These are phyloP conservation scores for Gallinago undulata DNA, from an alignment of 2,113 vertebrate genomes.

Conservation along the genomic window DNA sequence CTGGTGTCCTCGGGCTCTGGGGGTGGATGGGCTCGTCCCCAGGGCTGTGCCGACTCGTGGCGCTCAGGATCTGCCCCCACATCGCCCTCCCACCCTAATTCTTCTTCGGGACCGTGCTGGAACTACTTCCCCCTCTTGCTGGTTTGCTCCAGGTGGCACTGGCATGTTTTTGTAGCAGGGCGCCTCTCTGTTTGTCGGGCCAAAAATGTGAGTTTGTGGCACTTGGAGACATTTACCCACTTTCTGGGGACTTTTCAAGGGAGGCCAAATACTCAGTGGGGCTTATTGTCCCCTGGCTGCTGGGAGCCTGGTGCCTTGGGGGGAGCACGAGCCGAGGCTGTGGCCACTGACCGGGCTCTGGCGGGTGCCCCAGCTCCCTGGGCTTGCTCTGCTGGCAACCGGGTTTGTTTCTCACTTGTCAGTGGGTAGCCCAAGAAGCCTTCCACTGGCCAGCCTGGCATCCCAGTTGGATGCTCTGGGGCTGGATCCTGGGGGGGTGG, in stretches of 20 bases:
- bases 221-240: background rate
- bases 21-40: fast-evolving
- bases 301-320: no score
- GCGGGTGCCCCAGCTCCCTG: background rate
- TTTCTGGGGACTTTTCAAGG: background rate
- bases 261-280: background rate
- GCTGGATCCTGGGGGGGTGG: background rate
- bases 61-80: fast-evolving
- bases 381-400: background rate
- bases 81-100: fast-evolving
- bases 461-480: background rate
- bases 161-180: no score
- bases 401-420: background rate
- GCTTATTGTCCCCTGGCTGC: background rate
- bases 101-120: fast-evolving
- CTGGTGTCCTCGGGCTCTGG: fast-evolving
- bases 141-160: background rate
- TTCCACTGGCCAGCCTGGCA: background rate
- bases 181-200: background rate
- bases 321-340: background rate
- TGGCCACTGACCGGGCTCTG: background rate
- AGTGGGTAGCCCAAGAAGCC: background rate
- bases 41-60: background rate
- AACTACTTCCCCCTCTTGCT: fast-evolving
- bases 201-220: background rate